A percentile compares a stretch with the other conserved stretches of the same genome.
phyloP scores from a whole-genome alignment of 2,113 vertebrate species.

The Oenanthe melanoleuca region DNA sequence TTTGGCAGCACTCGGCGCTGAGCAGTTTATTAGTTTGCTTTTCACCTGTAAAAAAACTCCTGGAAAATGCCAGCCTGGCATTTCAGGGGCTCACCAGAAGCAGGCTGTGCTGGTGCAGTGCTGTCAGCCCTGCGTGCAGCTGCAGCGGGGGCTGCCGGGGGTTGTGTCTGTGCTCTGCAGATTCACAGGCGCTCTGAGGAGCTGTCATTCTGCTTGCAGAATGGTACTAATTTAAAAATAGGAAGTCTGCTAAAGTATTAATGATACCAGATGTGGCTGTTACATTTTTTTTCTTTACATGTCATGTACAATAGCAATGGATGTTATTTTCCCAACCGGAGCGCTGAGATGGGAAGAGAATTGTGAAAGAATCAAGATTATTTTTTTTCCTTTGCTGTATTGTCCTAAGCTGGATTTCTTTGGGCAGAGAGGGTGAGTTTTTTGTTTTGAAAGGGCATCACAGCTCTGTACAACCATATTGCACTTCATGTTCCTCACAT shows the following conservation, averaged over 20 bases:
- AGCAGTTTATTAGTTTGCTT: not conserved
- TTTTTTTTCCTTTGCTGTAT: not conserved
- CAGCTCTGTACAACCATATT: not conserved
- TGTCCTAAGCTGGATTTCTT: not conserved
- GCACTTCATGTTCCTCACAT: not conserved
- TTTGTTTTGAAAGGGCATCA: not conserved
- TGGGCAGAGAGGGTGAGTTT: not conserved
- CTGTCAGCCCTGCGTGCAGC: conserved; percentile 34
- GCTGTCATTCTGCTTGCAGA: conserved; percentile 60
- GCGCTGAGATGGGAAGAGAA: not conserved
- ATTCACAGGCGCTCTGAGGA: not conserved
- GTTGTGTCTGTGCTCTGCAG: not conserved
- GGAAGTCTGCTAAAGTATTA: conserved; percentile 66
- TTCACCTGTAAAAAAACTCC: conserved; percentile 35
- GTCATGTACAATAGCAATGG: conserved; percentile 15
- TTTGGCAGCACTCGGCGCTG: not conserved
- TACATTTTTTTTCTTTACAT: conserved; percentile 19
- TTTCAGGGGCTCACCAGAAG: not conserved
- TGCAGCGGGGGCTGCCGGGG: not conserved
- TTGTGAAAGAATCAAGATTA: not conserved
- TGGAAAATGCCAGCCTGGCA: conserved; percentile 12
- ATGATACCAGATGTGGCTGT: conserved; percentile 67
- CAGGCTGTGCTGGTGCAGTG: not conserved
- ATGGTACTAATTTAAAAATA: conserved; percentile 62
- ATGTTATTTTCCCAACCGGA: conserved; percentile 4